A percentile compares a stretch with the other conserved stretches of the same genome.
Evolutionary conservation across 2,888 invertebrate species (phyloP).

Genomic region (Thereva unica): DNA sequence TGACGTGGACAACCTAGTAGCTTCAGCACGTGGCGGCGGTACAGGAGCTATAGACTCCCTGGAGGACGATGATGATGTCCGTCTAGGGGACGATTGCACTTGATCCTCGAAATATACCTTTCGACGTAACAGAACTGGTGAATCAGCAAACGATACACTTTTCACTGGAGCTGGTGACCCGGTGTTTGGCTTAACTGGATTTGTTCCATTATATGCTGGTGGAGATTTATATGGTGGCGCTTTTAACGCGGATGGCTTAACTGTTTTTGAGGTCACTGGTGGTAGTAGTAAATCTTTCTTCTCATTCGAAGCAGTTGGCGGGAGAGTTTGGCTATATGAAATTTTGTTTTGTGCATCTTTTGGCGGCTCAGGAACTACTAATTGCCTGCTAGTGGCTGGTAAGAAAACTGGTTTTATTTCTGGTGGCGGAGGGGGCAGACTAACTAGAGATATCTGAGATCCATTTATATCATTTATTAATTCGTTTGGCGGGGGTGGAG

Average conservation of each 20-base stretch:
- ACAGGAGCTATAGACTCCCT: constrained; percentile 59
- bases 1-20: constrained; percentile 70
- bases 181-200: constrained; percentile 25
- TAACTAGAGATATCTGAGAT: constrained; percentile 70
- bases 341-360: constrained; percentile 35
- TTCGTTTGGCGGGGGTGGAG: constrained; percentile 68
- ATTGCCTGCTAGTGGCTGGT: constrained; percentile 22
- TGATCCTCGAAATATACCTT: constrained; percentile 58
- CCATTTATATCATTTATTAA: constrained; percentile 60
- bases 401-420: constrained; percentile 57
- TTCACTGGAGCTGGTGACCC: constrained; percentile 47
- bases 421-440: constrained; percentile 76
- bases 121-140: constrained; percentile 57
- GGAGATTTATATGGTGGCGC: constrained; percentile 59
- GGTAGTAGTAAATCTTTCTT: constrained; percentile 41
- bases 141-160: constrained; percentile 58
- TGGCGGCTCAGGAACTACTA: constrained; percentile 36
- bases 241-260: constrained; percentile 46
- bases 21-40: constrained; percentile 77
- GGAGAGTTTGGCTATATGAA: constrained; percentile 43
- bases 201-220: constrained; percentile 53
- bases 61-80: constrained; percentile 49
- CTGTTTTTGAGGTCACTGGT: constrained; percentile 44
- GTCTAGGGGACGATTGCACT: constrained; percentile 47
- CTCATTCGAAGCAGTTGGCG: constrained; percentile 36